Percentiles rank a stretch among this genome's conserved stretches.
Conservation (phyloP, 2,888 invertebrate genomes). For the Cataglyphis livida region DNA sequence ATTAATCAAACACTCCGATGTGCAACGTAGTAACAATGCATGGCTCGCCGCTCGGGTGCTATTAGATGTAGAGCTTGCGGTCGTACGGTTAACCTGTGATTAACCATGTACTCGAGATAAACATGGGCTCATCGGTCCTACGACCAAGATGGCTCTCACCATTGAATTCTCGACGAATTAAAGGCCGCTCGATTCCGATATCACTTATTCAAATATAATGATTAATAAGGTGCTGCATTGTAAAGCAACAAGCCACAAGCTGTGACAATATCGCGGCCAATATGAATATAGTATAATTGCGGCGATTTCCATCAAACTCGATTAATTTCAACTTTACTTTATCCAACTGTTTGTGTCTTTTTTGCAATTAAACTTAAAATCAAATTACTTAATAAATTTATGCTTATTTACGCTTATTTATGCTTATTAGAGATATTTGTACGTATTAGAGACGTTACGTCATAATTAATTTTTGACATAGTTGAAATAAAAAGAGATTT, state of each 20-base stretch:
- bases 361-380: neutral
- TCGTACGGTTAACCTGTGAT: conserved; percentile 76
- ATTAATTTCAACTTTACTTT: conserved; percentile 30
- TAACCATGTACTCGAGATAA: conserved; percentile 75
- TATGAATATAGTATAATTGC: neutral
- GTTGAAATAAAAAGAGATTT: neutral
- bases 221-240: conserved; percentile 38
- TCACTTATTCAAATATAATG: conserved; percentile 17
- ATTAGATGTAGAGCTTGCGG: conserved; percentile 75
- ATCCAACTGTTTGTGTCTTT: neutral
- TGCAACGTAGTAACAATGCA: conserved; percentile 77
- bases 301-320: neutral
- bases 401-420: neutral
- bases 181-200: conserved; percentile 37
- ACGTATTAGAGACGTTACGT: neutral
- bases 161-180: conserved; percentile 60
- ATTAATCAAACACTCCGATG: conserved; percentile 79
- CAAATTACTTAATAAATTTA: neutral
- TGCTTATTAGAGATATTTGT: neutral
- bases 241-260: conserved; percentile 12
- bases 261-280: conserved; percentile 16
- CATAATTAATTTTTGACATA: neutral
- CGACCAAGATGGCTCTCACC: conserved; percentile 61
- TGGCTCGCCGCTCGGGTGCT: conserved; percentile 73
- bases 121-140: conserved; percentile 63